A percentile compares a stretch with the other conserved stretches of the same genome.
phyloP scores from a whole-genome alignment of 2,888 invertebrate genomes.

The Dicyrtomina minuta region DNA sequence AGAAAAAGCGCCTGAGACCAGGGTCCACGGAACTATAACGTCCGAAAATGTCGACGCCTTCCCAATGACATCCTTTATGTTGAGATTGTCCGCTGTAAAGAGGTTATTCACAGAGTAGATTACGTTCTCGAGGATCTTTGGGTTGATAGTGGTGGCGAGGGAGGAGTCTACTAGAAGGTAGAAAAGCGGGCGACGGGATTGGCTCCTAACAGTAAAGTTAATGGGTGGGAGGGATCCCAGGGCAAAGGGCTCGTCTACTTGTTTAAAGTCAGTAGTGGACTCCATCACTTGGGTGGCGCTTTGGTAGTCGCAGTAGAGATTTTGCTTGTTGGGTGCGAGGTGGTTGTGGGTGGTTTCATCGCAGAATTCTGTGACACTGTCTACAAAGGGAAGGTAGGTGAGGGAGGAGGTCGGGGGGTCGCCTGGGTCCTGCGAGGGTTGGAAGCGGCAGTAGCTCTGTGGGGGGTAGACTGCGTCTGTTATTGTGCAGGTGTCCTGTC shows the following conservation, averaged over 20 bases:
- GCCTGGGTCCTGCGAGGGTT: background rate
- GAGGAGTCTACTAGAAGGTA: background rate
- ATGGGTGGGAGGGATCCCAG: background rate
- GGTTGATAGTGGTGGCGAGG: too few species aligned
- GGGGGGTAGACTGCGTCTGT: background rate
- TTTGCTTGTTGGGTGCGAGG: constrained; percentile 23
- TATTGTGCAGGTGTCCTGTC: too few species aligned
- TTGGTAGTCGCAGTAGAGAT: constrained; percentile 21
- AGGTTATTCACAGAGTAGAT: too few species aligned
- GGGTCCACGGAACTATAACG: too few species aligned
- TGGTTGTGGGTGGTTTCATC: constrained; percentile 9
- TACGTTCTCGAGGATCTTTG: too few species aligned
- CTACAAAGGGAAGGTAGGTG: constrained; percentile 21
- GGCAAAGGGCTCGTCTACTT: background rate
- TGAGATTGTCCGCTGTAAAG: too few species aligned
- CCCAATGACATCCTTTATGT: too few species aligned
- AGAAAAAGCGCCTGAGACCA: too few species aligned
- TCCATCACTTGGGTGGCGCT: background rate
- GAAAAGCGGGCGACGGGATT: background rate
- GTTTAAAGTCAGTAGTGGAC: background rate
- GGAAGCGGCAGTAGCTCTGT: constrained; percentile 4
- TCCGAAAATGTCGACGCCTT: too few species aligned
- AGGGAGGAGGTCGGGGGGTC: constrained; percentile 6
- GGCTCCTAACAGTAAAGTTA: background rate
- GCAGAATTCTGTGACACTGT: constrained; percentile 21